Evolutionary conservation across 2,888 invertebrate species (phyloP).

Genomic region (Sympetrum striolatum): DNA sequence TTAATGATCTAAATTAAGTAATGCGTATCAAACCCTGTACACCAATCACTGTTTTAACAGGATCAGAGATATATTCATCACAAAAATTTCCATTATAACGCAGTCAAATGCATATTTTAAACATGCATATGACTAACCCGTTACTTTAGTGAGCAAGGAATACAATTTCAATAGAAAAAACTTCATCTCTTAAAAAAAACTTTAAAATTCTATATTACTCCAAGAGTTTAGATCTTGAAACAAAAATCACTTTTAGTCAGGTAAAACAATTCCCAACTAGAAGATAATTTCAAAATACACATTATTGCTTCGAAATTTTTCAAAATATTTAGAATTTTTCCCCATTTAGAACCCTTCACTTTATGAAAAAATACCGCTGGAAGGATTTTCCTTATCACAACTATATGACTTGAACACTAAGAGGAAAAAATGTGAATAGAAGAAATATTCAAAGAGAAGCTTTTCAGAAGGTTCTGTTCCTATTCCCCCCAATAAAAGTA

Average conservation of each 20-base stretch:
- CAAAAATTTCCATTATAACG: background rate
- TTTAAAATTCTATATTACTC: background rate
- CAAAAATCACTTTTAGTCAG: background rate
- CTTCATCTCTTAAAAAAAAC: background rate
- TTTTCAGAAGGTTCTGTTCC: background rate
- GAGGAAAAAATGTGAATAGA: background rate
- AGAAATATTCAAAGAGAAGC: background rate
- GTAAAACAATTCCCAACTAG: background rate
- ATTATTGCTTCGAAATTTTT: conserved; percentile 20
- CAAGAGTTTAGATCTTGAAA: background rate
- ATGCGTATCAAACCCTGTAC: background rate
- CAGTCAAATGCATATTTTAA: background rate
- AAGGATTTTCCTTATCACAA: conserved; percentile 20
- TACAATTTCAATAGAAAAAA: background rate
- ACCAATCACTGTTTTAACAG: background rate
- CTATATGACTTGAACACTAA: background rate
- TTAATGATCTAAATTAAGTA: background rate
- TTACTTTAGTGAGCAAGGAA: background rate
- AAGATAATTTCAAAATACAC: conserved; percentile 4
- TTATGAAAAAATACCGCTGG: background rate
- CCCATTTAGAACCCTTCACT: background rate
- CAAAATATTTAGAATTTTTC: background rate
- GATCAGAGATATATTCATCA: background rate
- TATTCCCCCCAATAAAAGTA: background rate
- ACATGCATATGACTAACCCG: background rate